Evolutionary conservation across 35 echinoderm and acorn worm genomes (phyloP).

Genomic region (Heliocidaris tuberculata): DNA sequence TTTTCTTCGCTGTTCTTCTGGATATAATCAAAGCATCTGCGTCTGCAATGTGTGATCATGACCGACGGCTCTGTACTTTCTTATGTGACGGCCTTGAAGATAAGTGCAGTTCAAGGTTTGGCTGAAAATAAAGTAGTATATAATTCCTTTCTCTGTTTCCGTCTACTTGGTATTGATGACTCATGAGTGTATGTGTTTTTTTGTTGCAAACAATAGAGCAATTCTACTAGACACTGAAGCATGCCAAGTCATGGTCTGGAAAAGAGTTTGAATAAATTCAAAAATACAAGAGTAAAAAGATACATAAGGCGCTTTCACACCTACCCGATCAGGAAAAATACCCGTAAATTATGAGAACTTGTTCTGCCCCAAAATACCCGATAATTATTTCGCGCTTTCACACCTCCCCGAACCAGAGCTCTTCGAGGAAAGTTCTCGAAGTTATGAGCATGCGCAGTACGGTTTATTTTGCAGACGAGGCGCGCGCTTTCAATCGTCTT

Average conservation of each 20-base stretch:
- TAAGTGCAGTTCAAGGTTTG: not conserved
- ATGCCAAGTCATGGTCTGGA: not conserved
- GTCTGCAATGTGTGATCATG: not conserved
- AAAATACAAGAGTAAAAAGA: not conserved
- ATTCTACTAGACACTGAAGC: not conserved
- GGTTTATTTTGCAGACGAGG: no score
- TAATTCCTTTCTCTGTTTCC: not conserved
- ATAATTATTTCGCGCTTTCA: no score
- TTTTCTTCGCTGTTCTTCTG: no score
- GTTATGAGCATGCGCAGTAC: no score
- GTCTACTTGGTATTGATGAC: constrained; percentile 10
- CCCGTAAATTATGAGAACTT: no score
- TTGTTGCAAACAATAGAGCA: not conserved
- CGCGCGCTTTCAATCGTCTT: no score
- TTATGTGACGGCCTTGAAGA: not conserved
- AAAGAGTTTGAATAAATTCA: not conserved
- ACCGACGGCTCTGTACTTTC: not conserved
- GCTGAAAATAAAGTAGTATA: not conserved
- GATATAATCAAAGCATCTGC: not conserved
- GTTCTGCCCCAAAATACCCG: no score
- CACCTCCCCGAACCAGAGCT: no score
- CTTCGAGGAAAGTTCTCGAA: no score
- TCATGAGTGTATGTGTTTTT: not conserved
- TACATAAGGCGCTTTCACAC: no score
- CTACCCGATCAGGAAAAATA: no score